Evolutionary conservation across 2,888 invertebrate genomes (phyloP).

Genomic region (Melieria omissa): DNA sequence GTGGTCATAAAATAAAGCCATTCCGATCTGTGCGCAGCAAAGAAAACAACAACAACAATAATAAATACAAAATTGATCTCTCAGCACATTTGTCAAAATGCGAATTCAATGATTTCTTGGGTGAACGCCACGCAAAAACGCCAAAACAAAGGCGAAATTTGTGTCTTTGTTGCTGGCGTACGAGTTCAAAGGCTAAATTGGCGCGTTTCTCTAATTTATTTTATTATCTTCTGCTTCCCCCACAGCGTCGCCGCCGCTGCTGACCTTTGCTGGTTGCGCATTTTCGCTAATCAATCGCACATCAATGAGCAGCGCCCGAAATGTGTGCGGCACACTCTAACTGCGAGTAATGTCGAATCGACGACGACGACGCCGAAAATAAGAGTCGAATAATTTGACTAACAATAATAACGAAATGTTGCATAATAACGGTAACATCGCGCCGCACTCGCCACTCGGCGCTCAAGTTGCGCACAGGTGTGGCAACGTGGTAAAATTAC

Average conservation of each 20-base stretch:
- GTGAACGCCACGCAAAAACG: not conserved
- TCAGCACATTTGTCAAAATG: conserved; percentile 46
- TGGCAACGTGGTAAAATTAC: no score
- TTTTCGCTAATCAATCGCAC: conserved; percentile 21
- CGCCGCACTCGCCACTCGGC: not conserved
- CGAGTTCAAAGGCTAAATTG: conserved; percentile 17
- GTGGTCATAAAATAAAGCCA: no score
- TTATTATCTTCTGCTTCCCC: not conserved
- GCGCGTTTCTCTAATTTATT: conserved; percentile 11
- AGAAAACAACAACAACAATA: conserved; percentile 12
- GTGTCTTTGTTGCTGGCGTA: no score
- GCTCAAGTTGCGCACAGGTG: not conserved
- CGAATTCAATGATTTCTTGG: conserved; percentile 12
- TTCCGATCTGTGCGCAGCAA: conserved; percentile 2
- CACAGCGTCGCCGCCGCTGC: no score
- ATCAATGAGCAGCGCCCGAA: conserved; percentile 1
- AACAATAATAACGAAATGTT: conserved; percentile 4
- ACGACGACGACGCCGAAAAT: not conserved
- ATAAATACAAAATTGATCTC: conserved; percentile 38
- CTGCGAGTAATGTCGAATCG: not conserved
- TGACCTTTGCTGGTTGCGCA: conserved; percentile 10
- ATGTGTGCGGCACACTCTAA: not conserved
- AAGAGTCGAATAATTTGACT: not conserved
- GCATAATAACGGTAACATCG: conserved; percentile 18
- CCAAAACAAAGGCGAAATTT: not conserved